Evolutionary conservation across 2,888 invertebrate species (phyloP), one percentile per base, ranked within the genome.

Genomic region (Oligia fasciuncula): DNA sequence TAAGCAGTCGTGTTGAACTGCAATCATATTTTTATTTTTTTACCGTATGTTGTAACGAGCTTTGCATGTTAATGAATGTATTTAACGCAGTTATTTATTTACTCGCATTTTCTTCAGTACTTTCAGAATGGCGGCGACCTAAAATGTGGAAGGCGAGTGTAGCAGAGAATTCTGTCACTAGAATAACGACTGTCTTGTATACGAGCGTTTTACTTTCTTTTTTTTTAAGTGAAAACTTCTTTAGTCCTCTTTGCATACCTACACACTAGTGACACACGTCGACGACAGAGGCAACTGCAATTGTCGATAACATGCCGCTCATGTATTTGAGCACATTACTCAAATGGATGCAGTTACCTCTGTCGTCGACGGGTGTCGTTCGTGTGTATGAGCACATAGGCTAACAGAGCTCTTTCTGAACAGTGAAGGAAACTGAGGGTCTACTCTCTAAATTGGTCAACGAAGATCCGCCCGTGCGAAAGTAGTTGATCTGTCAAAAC

Each of bases 21-120:
- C 87, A 88, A 89, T 89, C 83, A 87, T 85, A 81, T 76, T 84
- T 87, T 81, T 43, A 65, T 79, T 80, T 86, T 82, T 81, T 74
- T 46, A 19, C 57, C 65, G 43, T 75, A 86, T 85, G 84, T 85
- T 87, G 79, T 85, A 88, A 90, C 84, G 83, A 90, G 85, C 71
- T 74, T 90, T 76, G 90, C 87, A 90, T 90, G 90, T 85, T 84
- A 88, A 90, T 90, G 78, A 88, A 86, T 85, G 86, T 90, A 88
- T 89, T 88, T 88, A 88, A 84, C 84, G 79, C 66, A 83, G 79
- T 84, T 88, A 84, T 90, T 88, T 89, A 87, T 89, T 87, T 86
- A 81, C 74, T 85, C 76, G 60, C 76, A 85, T 90, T 90, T 88
- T 87, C 80, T 84, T 81, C 51, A 77, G 82, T 77, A 80, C 70